Evolutionary conservation across 2,113 vertebrate genomes (phyloP), one percentile per base, ranked within the genome.

Genomic region (Heterotis niloticus): DNA sequence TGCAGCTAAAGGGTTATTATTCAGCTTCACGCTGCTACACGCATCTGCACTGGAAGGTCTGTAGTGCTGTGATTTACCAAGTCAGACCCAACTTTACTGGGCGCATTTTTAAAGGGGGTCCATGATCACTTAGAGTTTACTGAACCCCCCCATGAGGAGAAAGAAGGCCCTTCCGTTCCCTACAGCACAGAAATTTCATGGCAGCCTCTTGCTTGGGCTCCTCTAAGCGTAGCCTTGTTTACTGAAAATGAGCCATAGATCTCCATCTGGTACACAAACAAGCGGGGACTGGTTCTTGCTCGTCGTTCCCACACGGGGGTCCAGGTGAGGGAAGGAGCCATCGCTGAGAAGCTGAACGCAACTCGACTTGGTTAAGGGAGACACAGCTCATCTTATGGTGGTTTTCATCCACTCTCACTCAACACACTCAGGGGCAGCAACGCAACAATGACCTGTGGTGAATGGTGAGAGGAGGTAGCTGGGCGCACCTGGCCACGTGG

Each of bases 401-500:
- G 59, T 34, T 14, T 16, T 34, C n/a, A n/a, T n/a, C n/a, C n/a
- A n/a, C n/a, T n/a, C n/a, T n/a, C n/a, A n/a, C n/a, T n/a, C n/a
- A n/a, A n/a, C n/a, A n/a, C n/a, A n/a, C n/a, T n/a, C n/a, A n/a
- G n/a, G n/a, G n/a, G n/a, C n/a, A n/a, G n/a, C n/a, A n/a, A n/a
- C n/a, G n/a, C n/a, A n/a, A 24, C 76, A 57, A 17, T 70, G 9
- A 11, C 14, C 44, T n/a, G 26, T 34, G 77, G 11, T 28, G 34
- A 44, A 44, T 10, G 67, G 4, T 4, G 28, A 69, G 67, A 69
- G 67, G 67, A 69, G 34, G 28, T 28, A 11, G 12, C 75, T 20
- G 34, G 64, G 7, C 82, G 84, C 83, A 98, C 96, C 95, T 94
- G 80, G 96, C 97, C 56, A 98, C 97, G 0, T 96, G 95, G 86